These are phyloP conservation scores for Sycobia sp. DNA, from an alignment of 1,140 invertebrate species.

Conservation along the genomic window DNA sequence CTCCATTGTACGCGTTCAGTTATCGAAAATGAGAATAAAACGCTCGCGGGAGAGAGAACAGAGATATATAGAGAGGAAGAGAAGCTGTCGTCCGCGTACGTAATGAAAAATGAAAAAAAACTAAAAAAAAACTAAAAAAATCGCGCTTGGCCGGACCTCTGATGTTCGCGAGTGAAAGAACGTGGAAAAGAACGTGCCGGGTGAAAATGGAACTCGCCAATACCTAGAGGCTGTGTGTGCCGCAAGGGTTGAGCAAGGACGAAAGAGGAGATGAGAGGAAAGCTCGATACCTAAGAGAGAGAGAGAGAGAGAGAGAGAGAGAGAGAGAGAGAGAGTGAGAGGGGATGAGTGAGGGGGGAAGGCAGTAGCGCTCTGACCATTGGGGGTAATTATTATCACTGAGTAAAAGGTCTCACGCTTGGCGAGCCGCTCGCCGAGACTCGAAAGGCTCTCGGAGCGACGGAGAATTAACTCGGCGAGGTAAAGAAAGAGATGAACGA, in stretches of 20 bases:
- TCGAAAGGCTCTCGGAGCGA: neutral
- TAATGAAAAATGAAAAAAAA: neutral
- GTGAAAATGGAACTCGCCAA: too few relatives aligned
- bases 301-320: neutral
- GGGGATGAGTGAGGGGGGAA: neutral
- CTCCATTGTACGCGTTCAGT: neutral
- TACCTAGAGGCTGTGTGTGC: too few relatives aligned
- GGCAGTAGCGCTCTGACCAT: constrained; percentile 40
- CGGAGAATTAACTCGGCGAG: constrained; percentile 16
- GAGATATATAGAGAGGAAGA: neutral
- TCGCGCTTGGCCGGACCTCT: too few relatives aligned
- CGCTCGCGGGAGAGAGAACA: neutral
- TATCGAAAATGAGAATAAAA: constrained; percentile 18
- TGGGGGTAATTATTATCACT: constrained; percentile 58
- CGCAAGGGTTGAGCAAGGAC: too few relatives aligned
- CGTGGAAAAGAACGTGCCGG: too few relatives aligned
- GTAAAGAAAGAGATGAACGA: constrained; percentile 18
- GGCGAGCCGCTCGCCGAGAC: constrained; percentile 39
- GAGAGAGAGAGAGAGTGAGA: neutral
- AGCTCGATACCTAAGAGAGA: neutral
- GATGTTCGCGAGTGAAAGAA: too few relatives aligned
- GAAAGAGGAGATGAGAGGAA: neutral
- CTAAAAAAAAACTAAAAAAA: neutral
- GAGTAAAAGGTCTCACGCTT: constrained; percentile 55
- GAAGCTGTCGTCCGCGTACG: neutral